These are phyloP conservation scores for Dicentrarchus labrax DNA, from an alignment of 2,113 vertebrate species.

Conservation along the genomic window DNA sequence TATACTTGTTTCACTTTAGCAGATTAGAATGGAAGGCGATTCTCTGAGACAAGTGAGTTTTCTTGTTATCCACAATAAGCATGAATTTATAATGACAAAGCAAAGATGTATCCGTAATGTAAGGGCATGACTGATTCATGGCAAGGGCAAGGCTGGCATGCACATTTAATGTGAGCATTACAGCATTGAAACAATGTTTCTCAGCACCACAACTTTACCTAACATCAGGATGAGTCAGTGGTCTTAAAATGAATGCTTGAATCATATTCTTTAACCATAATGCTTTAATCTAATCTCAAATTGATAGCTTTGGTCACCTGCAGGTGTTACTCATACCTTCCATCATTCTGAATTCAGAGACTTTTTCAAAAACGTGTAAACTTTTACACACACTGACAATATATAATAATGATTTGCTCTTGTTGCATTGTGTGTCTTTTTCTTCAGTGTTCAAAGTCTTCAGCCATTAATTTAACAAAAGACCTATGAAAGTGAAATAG, in stretches of 20 bases:
- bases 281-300: conserved; percentile 28
- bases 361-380: background rate
- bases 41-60: conserved; percentile 28
- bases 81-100: conserved; percentile 61
- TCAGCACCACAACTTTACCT: conserved; percentile 11
- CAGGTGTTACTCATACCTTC: conserved; percentile 2
- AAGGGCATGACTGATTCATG: conserved; percentile 64
- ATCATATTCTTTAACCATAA: conserved; percentile 22
- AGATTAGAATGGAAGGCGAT: conserved; percentile 39
- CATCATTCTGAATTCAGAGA: conserved; percentile 16
- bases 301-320: conserved; percentile 12
- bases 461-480: conserved; percentile 6
- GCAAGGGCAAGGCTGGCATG: conserved; percentile 24
- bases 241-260: conserved; percentile 15
- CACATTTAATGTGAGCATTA: conserved; percentile 55
- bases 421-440: conserved; percentile 23
- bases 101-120: conserved; percentile 51
- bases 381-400: background rate
- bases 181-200: conserved; percentile 35
- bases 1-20: conserved; percentile 24
- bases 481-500: conserved; percentile 1
- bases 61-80: conserved; percentile 38
- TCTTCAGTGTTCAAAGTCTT: background rate
- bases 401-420: conserved; percentile 1
- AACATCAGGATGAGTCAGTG: conserved; percentile 5